Evolutionary conservation across 2,888 invertebrate species (phyloP), one percentile per base, ranked within the genome.

Genomic region (Nymphalis c-album): DNA sequence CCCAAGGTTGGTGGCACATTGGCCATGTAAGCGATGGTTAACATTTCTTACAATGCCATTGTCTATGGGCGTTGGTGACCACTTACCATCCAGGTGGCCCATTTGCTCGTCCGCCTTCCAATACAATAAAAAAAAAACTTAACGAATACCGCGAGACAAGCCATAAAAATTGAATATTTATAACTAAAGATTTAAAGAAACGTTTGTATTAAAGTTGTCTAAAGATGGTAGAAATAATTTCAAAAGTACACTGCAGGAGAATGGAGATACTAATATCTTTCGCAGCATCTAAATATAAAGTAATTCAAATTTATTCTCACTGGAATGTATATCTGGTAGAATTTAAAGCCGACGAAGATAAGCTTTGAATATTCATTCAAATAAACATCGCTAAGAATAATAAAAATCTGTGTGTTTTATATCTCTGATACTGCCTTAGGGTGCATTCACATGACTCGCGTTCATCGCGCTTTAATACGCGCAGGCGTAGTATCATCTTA

Each of bases 291-390:
- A 63, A 61, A 64, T 60, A 68, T 68, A 63, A 71, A 65, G 65
- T 65, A 71, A 68, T 71, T 68, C 63, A 71, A 68, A 71, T 71
- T 71, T 70, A 70, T 70, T 71, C 70, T 60, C 63, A 65, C 63
- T 50, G 45, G 46, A 67, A 67, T 68, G 31, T 70, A 64, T 64
- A 70, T 68, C 62, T 68, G 57, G 68, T 22, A 60, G 60, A 65
- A 69, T 67, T 69, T 65, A 70, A 70, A 68, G 68, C 69, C 64
- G 67, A 67, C 67, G 40, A 51, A 65, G 70, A 72, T 72, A 69
- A 69, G 71, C 66, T 69, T 69, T 71, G 71, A 71, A 71, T 71
- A 72, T 72, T 72, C 71, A 70, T 72, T 57, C 48, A 70, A 70
- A 70, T 72, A 70, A 72, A 72, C 65, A 70, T 61, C 13, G 67